Percentiles rank a stretch among this genome's conserved stretches.
Evolutionary conservation across 1,140 invertebrate species (phyloP).

Genomic region (Pseudomyrmex concolor): DNA sequence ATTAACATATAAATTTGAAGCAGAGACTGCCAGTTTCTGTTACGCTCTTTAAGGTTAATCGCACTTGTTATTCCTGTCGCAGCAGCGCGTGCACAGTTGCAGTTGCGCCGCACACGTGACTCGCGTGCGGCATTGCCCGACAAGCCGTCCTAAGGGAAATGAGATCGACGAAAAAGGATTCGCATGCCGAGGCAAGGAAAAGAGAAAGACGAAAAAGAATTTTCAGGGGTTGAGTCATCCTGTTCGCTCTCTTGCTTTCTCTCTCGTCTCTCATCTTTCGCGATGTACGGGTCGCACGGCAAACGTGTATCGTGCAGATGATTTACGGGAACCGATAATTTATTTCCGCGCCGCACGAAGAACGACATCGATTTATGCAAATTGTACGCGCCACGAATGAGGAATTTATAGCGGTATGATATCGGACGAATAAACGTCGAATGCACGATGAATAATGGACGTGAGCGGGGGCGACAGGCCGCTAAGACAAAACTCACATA

Average conservation of each 20-base stretch:
- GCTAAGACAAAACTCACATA: background rate
- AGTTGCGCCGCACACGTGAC: constrained; percentile 54
- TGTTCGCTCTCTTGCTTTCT: background rate
- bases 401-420: constrained; percentile 53
- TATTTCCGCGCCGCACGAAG: constrained; percentile 49
- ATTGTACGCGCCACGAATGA: constrained; percentile 46
- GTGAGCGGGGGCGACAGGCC: background rate
- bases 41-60: constrained; percentile 37
- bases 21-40: background rate
- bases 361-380: constrained; percentile 58
- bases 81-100: constrained; percentile 49
- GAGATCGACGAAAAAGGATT: constrained; percentile 56
- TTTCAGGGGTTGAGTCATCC: constrained; percentile 62
- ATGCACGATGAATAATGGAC: constrained; percentile 46
- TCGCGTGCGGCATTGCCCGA: constrained; percentile 45
- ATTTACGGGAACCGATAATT: constrained; percentile 53
- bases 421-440: constrained; percentile 50
- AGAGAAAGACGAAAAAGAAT: constrained; percentile 43
- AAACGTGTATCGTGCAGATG: constrained; percentile 34
- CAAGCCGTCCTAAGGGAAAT: constrained; percentile 13
- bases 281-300: background rate
- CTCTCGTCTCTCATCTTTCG: background rate
- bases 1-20: background rate
- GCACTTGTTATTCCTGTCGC: constrained; percentile 62
- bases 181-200: constrained; percentile 39